Evolutionary conservation across 35 echinoderm and acorn worm species (phyloP), one percentile per base, ranked within the genome.

Genomic region (Amphiura filiformis): DNA sequence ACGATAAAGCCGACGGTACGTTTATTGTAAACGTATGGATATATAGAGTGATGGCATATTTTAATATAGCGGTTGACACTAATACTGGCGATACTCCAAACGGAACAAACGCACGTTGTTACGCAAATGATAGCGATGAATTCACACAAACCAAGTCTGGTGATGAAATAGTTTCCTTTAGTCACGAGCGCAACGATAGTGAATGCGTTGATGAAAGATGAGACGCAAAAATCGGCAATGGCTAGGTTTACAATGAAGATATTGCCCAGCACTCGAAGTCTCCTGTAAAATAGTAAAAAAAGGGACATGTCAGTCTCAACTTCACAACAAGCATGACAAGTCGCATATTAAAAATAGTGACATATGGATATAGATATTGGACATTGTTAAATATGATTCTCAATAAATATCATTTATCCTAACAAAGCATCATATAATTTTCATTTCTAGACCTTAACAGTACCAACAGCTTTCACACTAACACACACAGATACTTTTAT

Each of bases 191-290:
- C 94, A 4, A 90, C n/a, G 39, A 90, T 86, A n/a, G 81, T 82
- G 70, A 96, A 96, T 17, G 52, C 56, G 79, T 93, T 89, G 47
- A 96, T 89, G 78, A 96, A 77, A 12, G 57, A 77, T 20, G 91
- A 84, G 0, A 96, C 94, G 44, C 79, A 85, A 13, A 96, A 44
- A 83, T 96, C 94, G 32, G 94, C 90, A 20, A 93, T 56, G 5
- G 94, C 94, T 9, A 96, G 75, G 82, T 96, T 96, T 76, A 96
- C 83, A 32, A 96, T 76, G 84, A 96, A 96, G 5, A 79, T 80
- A 38, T 96, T 96, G 12, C 83, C 78, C 0, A 90, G 82, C 0
- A 88, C 75, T 20, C 90, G 87, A 5, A 96, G 91, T 18, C 75
- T 83, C 33, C 86, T 89, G 49, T 93, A 52, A 52, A 11, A 20